Conservation (phyloP, 2,113 vertebrate genomes). For the Apeltes quadracus region DNA sequence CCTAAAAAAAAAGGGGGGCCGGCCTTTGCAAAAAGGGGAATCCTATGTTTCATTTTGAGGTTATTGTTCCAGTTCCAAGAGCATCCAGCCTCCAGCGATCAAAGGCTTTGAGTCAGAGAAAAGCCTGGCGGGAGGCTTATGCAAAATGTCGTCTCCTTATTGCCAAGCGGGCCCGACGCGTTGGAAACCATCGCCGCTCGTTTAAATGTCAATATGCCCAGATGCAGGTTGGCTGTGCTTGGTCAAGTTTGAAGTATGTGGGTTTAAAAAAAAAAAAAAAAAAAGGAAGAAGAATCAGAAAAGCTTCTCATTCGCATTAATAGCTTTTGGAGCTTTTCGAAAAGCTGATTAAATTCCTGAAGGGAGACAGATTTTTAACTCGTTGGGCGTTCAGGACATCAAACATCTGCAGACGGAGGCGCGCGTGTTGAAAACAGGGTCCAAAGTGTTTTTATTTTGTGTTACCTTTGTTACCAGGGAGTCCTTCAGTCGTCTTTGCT, state of each 20-base stretch:
- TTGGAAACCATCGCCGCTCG: slow-evolving; percentile 64
- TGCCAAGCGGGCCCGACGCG: slow-evolving; percentile 57
- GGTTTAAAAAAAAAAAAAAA: slow-evolving; percentile 21
- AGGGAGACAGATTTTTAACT: slow-evolving; percentile 18
- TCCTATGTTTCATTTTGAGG: slow-evolving; percentile 82
- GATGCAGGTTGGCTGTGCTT: slow-evolving; percentile 68
- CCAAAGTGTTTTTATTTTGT: slow-evolving; percentile 1
- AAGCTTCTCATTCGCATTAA: slow-evolving; percentile 41
- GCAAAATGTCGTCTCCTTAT: slow-evolving; percentile 77
- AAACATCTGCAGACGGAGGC: slow-evolving; percentile 13
- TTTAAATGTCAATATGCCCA: slow-evolving; percentile 74
- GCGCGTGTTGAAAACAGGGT: neutral
- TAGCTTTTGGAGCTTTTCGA: slow-evolving; percentile 50
- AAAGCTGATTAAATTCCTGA: slow-evolving; percentile 62
- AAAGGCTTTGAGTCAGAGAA: slow-evolving; percentile 79
- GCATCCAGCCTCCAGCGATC: slow-evolving; percentile 80
- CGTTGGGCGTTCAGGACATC: neutral
- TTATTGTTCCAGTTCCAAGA: slow-evolving; percentile 81
- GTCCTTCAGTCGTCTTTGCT: slow-evolving; percentile 17
- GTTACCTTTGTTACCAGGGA: slow-evolving; percentile 12
- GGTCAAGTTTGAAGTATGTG: slow-evolving; percentile 74
- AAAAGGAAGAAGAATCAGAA: slow-evolving; percentile 29
- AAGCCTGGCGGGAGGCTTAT: slow-evolving; percentile 77
- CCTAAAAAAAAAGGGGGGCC: slow-evolving; percentile 43
- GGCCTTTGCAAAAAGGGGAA: slow-evolving; percentile 61